Evolutionary conservation across 2,797 vertebrate genomes (phyloP).

Genomic region (Balearica regulorum): DNA sequence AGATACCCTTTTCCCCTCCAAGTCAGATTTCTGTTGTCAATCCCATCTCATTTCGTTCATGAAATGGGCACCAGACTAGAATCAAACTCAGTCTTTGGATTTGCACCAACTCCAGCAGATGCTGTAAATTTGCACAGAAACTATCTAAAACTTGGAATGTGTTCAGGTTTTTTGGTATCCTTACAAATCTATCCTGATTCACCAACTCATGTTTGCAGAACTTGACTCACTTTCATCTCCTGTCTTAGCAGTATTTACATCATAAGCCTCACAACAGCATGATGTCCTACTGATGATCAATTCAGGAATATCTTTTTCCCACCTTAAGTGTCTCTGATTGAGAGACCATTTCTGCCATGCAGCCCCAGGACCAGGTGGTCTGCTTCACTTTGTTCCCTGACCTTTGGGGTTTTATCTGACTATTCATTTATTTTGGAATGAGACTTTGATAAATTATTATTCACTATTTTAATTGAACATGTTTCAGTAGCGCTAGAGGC

Average conservation of each 20-base stretch:
- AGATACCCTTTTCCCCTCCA: neutral
- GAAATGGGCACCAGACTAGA: neutral
- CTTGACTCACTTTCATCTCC: neutral
- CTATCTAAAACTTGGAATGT: neutral
- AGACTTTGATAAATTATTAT: slow-evolving; percentile 37
- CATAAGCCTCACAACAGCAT: neutral
- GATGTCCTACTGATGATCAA: neutral
- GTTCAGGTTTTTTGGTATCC: neutral
- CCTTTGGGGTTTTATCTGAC: slow-evolving; percentile 22
- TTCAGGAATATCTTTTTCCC: neutral
- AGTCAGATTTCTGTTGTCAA: neutral
- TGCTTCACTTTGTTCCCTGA: slow-evolving; percentile 24
- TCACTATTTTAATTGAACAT: neutral
- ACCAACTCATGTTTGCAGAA: neutral
- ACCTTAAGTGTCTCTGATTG: neutral
- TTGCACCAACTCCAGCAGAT: slow-evolving; percentile 5
- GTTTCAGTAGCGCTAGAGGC: neutral
- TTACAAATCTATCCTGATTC: slow-evolving; percentile 1
- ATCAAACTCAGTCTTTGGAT: neutral
- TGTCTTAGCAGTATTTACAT: neutral
- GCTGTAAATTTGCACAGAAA: slow-evolving; percentile 47
- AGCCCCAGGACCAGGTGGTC: neutral
- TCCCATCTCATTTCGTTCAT: neutral
- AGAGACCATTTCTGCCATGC: neutral
- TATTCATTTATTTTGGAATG: slow-evolving; percentile 28